Base-by-base conservation (phyloP, 2,888 invertebrate species). In the Agapetus fuscipes region DNA sequence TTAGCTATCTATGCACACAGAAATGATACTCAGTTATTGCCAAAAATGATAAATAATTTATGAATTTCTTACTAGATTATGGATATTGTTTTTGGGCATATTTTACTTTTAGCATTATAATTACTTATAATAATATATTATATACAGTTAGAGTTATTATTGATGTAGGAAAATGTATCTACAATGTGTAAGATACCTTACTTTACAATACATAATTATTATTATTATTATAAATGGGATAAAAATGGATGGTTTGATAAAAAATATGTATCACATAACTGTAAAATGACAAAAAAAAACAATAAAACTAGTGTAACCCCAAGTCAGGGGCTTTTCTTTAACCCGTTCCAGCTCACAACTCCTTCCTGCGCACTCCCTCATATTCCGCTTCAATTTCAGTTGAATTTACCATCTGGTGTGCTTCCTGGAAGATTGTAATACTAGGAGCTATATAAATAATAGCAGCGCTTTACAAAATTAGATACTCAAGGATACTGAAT, bases 11-110 rank as follows among this genome's bases (percentile, higher is more conserved):
- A 70, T 70, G 69, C 68, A 69, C n/a, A n/a, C 68, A 68, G 64
- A 68, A 67, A 69, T 69, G 69, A 71, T 71, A 71, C 70, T 71
- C 70, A 71, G 69, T 66, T 67, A 69, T 70, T 71, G 70, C 70
- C 70, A 70, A 71, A 49, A 71, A 69, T 40, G 41, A 44, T 41
- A 45, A 42, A 41, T 41, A 43, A 39, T 42, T 40, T 40, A 39
- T 36, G 25, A 31, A 38, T 40, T 47, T 45, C 36, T 41, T 45
- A 34, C 28, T 41, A 46, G 43, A 44, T 42, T 46, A 44, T 48
- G 42, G 33, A 40, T 35, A 38, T 40, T 46, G 42, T 48, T 46
- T 48, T 48, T 48, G 48, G 48, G 46, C 48, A 48, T 48, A 37
- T 48, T 48, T 45, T 41, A 46, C 42, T 48, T 48, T 48, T 46